Evolutionary conservation across 1,140 invertebrate species (phyloP).

Genomic region (Ceratina australensis): DNA sequence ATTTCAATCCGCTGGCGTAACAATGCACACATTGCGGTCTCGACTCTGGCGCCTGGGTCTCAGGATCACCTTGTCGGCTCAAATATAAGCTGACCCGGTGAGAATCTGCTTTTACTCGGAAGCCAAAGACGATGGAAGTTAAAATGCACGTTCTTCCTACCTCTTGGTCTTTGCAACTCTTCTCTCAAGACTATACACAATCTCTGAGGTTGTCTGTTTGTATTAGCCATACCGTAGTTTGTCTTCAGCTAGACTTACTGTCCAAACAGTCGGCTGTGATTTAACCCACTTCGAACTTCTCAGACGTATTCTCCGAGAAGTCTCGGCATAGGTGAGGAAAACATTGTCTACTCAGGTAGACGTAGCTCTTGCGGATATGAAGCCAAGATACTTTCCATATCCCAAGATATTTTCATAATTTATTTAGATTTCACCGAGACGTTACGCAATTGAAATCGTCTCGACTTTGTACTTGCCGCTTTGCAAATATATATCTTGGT

Average conservation of each 20-base stretch:
- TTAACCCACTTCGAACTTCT: conserved; percentile 9
- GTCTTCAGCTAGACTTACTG: background rate
- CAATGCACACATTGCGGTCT: no score
- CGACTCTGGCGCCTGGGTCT: no score
- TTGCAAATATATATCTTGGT: background rate
- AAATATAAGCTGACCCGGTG: background rate
- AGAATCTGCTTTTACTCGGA: background rate
- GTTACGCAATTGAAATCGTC: background rate
- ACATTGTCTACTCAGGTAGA: background rate
- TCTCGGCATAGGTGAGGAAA: background rate
- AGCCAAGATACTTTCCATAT: no score
- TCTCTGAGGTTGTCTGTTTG: background rate
- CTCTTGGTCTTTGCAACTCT: background rate
- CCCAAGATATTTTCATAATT: no score
- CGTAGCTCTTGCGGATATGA: background rate
- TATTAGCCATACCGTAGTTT: background rate
- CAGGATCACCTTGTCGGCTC: no score
- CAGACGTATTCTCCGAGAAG: background rate
- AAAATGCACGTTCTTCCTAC: background rate
- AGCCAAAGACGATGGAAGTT: background rate
- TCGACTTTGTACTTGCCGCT: background rate
- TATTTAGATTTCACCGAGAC: no score
- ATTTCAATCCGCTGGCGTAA: background rate
- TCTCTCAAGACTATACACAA: background rate
- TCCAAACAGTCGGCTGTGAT: background rate